Evolutionary conservation across 2,888 invertebrate species (phyloP).

Genomic region (Slavum lentiscoides): DNA sequence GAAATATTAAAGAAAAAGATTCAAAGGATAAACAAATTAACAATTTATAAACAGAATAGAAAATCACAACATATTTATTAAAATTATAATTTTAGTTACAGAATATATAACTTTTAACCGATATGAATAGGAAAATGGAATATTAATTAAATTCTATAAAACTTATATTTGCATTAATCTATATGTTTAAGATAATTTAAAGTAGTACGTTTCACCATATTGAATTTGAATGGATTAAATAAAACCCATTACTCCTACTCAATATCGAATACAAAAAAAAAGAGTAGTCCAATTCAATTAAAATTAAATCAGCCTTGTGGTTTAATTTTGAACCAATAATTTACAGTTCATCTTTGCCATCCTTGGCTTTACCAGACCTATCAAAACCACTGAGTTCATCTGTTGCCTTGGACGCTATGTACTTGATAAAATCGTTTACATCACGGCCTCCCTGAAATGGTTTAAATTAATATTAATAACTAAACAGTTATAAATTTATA

Average conservation of each 20-base stretch:
- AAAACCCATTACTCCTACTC: background rate
- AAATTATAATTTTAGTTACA: constrained; percentile 38
- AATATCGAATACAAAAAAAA: background rate
- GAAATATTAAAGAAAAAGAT: background rate
- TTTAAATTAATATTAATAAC: background rate
- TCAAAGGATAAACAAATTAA: background rate
- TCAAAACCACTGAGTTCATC: constrained; percentile 84
- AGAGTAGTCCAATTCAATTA: constrained; percentile 38
- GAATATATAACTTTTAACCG: constrained; percentile 30
- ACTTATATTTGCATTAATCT: constrained; percentile 26
- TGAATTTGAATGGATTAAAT: constrained; percentile 26
- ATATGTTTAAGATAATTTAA: constrained; percentile 20
- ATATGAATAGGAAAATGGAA: constrained; percentile 42
- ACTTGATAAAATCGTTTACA: constrained; percentile 90
- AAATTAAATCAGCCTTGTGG: constrained; percentile 51
- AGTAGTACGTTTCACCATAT: constrained; percentile 20
- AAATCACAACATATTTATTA: constrained; percentile 52
- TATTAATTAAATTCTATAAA: constrained; percentile 37
- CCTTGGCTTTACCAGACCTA: constrained; percentile 74
- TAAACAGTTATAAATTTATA: background rate
- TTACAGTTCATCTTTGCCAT: constrained; percentile 67
- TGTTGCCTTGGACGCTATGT: constrained; percentile 88
- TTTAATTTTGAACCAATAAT: constrained; percentile 37
- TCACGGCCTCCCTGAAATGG: constrained; percentile 83
- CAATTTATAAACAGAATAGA: constrained; percentile 8